Evolutionary conservation across 2,888 invertebrate genomes (phyloP).

Genomic region (Eucera pruinosa): DNA sequence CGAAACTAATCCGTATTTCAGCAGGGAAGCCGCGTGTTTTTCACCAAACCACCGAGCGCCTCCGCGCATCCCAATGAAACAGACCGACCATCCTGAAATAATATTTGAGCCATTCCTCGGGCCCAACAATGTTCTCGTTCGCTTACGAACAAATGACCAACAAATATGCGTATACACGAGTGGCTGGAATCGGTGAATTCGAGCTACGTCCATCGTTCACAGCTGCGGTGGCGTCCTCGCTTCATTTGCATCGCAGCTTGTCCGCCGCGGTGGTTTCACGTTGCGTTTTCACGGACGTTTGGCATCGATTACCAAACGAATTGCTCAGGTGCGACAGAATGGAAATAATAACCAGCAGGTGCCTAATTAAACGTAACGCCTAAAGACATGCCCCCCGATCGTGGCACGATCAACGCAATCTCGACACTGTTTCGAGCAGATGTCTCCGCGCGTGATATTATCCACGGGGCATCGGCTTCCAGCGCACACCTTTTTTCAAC

Average conservation of each 20-base stretch:
- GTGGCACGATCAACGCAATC: conserved; percentile 22
- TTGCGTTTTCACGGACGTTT: conserved; percentile 42
- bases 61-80: conserved; percentile 27
- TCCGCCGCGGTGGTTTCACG: conserved; percentile 46
- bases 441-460: conserved; percentile 56
- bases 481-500: too few relatives aligned
- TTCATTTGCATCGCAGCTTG: conserved; percentile 57
- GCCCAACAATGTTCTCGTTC: conserved; percentile 21
- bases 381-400: conserved; percentile 19
- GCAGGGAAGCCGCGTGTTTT: conserved; percentile 43
- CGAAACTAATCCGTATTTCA: conserved; percentile 57
- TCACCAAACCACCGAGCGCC: conserved; percentile 36
- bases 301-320: conserved; percentile 62
- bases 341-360: conserved; percentile 61
- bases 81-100: conserved; percentile 70
- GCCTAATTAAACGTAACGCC: conserved; percentile 51
- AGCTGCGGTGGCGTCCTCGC: conserved; percentile 53
- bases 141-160: conserved; percentile 72
- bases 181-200: conserved; percentile 54
- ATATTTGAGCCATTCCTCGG: conserved; percentile 72
- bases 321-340: conserved; percentile 62
- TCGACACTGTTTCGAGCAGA: conserved; percentile 23
- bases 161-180: conserved; percentile 73
- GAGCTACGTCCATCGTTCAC: conserved; percentile 46
- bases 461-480: too few relatives aligned